phyloP scores from a whole-genome alignment of 2,113 vertebrate species.

The Paradisaea rubra region DNA sequence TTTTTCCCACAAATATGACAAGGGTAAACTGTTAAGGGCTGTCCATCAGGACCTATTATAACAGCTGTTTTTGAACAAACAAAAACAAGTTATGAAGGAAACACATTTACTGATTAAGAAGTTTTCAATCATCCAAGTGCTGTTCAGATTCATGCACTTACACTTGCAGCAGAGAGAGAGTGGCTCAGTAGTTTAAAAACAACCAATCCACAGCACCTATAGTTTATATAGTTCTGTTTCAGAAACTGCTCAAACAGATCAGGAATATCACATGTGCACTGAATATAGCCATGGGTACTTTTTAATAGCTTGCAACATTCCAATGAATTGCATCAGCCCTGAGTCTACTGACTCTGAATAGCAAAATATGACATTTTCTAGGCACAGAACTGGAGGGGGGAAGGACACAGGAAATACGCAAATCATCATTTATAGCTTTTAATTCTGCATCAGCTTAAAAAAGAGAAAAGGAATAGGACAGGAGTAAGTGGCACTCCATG shows the following conservation, averaged over 20 bases:
- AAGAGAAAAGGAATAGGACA: not conserved
- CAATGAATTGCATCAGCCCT: constrained; percentile 1
- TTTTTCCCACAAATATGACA: constrained; percentile 99
- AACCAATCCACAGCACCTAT: constrained; percentile 42
- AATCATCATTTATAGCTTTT: not conserved
- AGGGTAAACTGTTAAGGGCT: constrained; percentile 97
- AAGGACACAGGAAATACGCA: constrained; percentile 61
- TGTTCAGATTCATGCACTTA: constrained; percentile 54
- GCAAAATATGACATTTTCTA: constrained; percentile 8
- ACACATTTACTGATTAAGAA: constrained; percentile 2
- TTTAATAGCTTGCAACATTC: not conserved
- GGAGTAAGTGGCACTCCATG: constrained; percentile 29
- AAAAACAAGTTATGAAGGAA: constrained; percentile 56
- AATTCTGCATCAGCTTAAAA: constrained; percentile 17
- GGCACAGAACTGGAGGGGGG: constrained; percentile 53
- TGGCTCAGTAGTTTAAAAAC: constrained; percentile 37
- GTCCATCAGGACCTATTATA: constrained; percentile 96
- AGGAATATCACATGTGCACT: not conserved
- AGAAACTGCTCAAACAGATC: constrained; percentile 8
- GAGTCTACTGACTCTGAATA: not conserved
- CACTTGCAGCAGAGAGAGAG: constrained; percentile 43
- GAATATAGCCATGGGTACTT: not conserved
- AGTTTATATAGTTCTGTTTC: not conserved
- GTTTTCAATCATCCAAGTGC: constrained; percentile 48
- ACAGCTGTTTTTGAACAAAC: constrained; percentile 82